Base-by-base conservation (phyloP, 2,797 vertebrate genomes). In the Falco peregrinus region DNA sequence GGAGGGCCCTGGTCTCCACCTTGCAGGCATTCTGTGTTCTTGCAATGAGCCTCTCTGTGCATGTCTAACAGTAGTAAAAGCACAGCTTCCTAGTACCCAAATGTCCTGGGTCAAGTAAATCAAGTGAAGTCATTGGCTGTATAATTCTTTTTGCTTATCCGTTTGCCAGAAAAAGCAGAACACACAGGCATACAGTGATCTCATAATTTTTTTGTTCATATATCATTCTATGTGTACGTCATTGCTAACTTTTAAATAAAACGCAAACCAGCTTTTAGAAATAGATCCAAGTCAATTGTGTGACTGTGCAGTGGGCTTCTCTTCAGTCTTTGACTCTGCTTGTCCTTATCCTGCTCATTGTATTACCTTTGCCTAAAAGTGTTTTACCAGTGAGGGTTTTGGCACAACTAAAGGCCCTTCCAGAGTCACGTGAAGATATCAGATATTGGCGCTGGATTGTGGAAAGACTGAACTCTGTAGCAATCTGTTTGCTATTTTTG, bases 301-400 rank as follows among this genome's bases (percentile, higher is more conserved):
- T 48, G 39, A 41, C 22, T 61, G 9, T 45, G 11, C 4, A 26
- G 21, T 16, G 31, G 47, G 35, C 25, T 74, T 79, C 19, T 61
- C n/a, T 87, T 76, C 57, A 31, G 0, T 28, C 29, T 60, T 76
- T 83, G 15, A 24, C 17, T 77, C 59, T 63, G 8, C 65, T 68
- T 80, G 24, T 28, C 75, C 43, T 11, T 91, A 26, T 83, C 71
- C 43, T 90, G 47, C 39, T 93, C 41, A 39, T 61, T 69, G 37
- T 54, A 74, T 29, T 64, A 22, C 5, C 11, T 89, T 80, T 85
- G 37, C 45, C 56, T 68, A 24, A 19, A 59, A 85, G 5, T 7
- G 22, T 93, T 97, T 94, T 90, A 63, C 21, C 69, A 69, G 50
- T 25, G 47, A 75, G 22, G 63, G 41, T 71, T 87, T 75, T 96